Conservation (phyloP, 53 echinoderm and acorn worm genomes). For the Paracentrotus lividus region DNA sequence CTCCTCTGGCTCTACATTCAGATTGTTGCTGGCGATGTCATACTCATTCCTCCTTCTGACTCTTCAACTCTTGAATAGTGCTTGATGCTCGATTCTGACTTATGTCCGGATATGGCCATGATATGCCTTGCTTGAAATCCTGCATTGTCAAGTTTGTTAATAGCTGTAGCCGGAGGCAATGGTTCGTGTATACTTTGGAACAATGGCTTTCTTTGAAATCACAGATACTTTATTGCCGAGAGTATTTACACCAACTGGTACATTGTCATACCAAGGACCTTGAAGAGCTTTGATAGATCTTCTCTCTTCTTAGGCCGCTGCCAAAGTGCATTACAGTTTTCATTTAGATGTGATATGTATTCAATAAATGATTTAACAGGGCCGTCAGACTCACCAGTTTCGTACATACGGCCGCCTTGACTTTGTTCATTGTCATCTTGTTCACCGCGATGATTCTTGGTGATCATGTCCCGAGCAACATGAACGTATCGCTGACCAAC, state of each 20-base stretch:
- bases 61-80: constrained; percentile 56
- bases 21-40: constrained; percentile 64
- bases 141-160: constrained; percentile 60
- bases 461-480: constrained; percentile 52
- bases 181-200: constrained; percentile 50
- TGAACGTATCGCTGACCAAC: constrained; percentile 56
- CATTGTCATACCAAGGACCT: constrained; percentile 62
- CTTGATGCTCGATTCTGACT: constrained; percentile 37
- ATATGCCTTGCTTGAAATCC: constrained; percentile 55
- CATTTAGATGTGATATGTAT: constrained; percentile 33
- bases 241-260: constrained; percentile 36
- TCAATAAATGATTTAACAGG: constrained; percentile 44
- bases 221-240: constrained; percentile 50
- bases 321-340: constrained; percentile 62
- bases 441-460: constrained; percentile 59
- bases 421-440: constrained; percentile 33
- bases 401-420: constrained; percentile 55
- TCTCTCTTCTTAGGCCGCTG: constrained; percentile 52
- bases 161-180: constrained; percentile 57
- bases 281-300: constrained; percentile 36
- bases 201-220: constrained; percentile 51
- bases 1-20: background rate
- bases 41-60: constrained; percentile 60
- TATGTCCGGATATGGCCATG: constrained; percentile 38
- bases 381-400: constrained; percentile 58